These are phyloP conservation scores for Anoplopoma fimbria DNA, from an alignment of 2,113 vertebrate species.

Conservation along the genomic window DNA sequence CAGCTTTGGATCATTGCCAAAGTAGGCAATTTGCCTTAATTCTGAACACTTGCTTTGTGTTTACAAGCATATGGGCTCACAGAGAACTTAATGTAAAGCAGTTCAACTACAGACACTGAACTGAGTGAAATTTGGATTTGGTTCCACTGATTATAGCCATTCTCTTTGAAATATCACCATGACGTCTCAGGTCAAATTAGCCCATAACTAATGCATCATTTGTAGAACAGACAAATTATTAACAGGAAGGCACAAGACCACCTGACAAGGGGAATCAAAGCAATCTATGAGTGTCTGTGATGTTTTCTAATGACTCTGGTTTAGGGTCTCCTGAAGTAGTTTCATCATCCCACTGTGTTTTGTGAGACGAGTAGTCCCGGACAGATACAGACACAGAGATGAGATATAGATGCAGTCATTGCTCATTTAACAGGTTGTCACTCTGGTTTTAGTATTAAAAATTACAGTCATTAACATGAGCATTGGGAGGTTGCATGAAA, in stretches of 20 bases:
- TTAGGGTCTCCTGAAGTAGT: slow-evolving; percentile 34
- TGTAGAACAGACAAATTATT: background rate
- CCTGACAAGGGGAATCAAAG: slow-evolving; percentile 46
- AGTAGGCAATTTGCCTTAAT: slow-evolving; percentile 52
- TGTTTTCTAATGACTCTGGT: slow-evolving; percentile 53
- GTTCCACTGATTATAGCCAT: background rate
- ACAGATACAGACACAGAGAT: slow-evolving; percentile 28
- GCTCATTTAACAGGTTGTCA: slow-evolving; percentile 45
- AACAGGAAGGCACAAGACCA: slow-evolving; percentile 9
- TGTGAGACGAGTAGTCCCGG: slow-evolving; percentile 22
- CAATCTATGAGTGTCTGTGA: slow-evolving; percentile 33
- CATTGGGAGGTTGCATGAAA: slow-evolving; percentile 2
- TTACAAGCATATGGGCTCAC: slow-evolving; percentile 47
- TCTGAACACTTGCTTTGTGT: slow-evolving; percentile 59
- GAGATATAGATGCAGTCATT: slow-evolving; percentile 15
- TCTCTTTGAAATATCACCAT: background rate
- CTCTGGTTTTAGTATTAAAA: slow-evolving; percentile 42
- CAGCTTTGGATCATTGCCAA: slow-evolving; percentile 48
- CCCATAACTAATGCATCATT: too few species aligned
- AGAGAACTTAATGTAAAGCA: background rate
- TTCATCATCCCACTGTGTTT: slow-evolving; percentile 38
- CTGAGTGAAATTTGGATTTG: background rate
- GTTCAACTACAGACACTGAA: background rate
- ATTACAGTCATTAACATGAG: slow-evolving; percentile 8
- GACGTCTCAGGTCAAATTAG: too few species aligned